These are phyloP conservation scores for Dryobotodes eremita DNA, from an alignment of 2,888 invertebrate genomes.

Conservation along the genomic window DNA sequence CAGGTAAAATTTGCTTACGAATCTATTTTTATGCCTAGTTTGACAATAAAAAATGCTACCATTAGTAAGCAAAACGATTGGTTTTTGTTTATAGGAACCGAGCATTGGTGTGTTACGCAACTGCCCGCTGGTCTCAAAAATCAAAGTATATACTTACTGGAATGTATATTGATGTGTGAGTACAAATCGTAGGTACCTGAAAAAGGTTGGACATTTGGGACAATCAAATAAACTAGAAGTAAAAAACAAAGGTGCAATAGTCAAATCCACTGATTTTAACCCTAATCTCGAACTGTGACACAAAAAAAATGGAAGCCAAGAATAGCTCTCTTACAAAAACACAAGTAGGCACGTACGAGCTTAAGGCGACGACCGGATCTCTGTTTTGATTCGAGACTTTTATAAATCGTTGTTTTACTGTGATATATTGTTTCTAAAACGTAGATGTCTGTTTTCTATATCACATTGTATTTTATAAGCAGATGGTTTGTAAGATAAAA, in stretches of 20 bases:
- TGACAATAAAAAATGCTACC: too few species aligned
- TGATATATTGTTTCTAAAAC: conserved; percentile 76
- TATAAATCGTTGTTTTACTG: conserved; percentile 76
- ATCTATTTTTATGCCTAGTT: too few species aligned
- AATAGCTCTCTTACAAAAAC: conserved; percentile 66
- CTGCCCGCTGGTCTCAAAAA: not conserved
- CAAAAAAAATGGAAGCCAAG: conserved; percentile 49
- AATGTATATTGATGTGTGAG: not conserved
- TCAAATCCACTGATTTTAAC: conserved; percentile 45
- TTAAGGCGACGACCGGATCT: conserved; percentile 71
- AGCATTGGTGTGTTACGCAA: too few species aligned
- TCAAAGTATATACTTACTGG: not conserved
- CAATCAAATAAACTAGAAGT: not conserved
- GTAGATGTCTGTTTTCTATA: conserved; percentile 72
- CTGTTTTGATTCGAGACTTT: conserved; percentile 76
- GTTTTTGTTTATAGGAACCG: too few species aligned
- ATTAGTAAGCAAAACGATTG: too few species aligned
- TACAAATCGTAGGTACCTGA: not conserved
- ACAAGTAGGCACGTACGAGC: conserved; percentile 68
- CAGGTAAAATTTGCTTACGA: too few species aligned
- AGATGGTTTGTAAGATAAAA: conserved; percentile 69
- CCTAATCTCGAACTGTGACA: conserved; percentile 48
- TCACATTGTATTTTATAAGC: conserved; percentile 72
- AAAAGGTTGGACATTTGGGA: not conserved
- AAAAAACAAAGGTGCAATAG: conserved; percentile 21